Evolutionary conservation across 2,797 vertebrate genomes (phyloP), one percentile per base, ranked within the genome.

Genomic region (Hylomyscus alleni): DNA sequence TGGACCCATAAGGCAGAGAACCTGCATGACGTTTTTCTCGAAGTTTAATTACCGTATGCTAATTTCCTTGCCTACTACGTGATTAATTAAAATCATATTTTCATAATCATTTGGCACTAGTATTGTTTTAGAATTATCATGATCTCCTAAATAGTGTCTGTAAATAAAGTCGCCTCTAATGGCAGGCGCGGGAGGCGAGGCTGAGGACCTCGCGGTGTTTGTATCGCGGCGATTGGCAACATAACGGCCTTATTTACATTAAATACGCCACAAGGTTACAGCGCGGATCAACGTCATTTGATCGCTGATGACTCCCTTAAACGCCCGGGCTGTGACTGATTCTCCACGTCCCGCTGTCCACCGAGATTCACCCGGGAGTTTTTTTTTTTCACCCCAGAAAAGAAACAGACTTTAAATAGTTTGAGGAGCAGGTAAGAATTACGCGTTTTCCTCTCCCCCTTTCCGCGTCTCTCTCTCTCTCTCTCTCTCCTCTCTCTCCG

Each of bases 241-340:
- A 99, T 99, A 99, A 99, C 99, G 99, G 99, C 99, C 99, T 99
- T 99, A 99, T 99, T 99, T 99, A 99, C 99, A 99, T 99, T 99
- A 99, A 99, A 99, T 99, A 99, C 99, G 99, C 99, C 99, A 99
- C 99, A 99, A 99, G 99, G 99, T 99, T 99, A 99, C 99, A 99
- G 99, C 99, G 99, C 99, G 99, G 99, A 99, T 99, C 99, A 99
- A 99, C 99, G 99, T 99, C 99, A 99, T 99, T 99, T 99, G 99
- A 99, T 99, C 99, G 99, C 99, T 99, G 99, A 99, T 99, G 99
- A 99, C 99, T 99, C 99, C 99, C 99, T 99, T 99, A 99, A 99
- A 99, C 99, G 98, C 98, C 97, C 98, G 98, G 98, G 99, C 98
- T 99, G 98, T 98, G 99, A 99, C 99, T 99, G 99, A 98, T 99